Evolutionary conservation across 2,888 invertebrate species (phyloP).

Genomic region (Acleris literana): DNA sequence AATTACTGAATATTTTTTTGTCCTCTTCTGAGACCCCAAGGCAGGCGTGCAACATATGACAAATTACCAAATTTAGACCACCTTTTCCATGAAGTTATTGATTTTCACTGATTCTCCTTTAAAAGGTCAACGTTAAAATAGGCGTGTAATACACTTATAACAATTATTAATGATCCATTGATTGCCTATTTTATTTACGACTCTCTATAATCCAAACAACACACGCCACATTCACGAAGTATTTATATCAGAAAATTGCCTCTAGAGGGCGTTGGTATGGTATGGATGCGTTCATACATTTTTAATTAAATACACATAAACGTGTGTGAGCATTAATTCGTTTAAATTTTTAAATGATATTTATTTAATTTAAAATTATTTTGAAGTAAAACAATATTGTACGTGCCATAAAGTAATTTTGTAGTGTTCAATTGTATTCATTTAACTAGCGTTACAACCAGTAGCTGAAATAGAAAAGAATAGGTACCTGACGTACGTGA

Average conservation of each 20-base stretch:
- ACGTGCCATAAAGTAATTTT: too few relatives aligned
- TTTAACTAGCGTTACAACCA: neutral
- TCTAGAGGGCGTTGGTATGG: constrained; percentile 62
- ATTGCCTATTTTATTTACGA: constrained; percentile 81
- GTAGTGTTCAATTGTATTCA: too few relatives aligned
- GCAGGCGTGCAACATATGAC: constrained; percentile 82
- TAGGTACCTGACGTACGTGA: too few relatives aligned
- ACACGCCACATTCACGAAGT: constrained; percentile 84
- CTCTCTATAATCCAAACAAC: constrained; percentile 80
- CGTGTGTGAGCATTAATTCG: too few relatives aligned
- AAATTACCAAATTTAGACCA: constrained; percentile 72
- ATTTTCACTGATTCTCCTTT: constrained; percentile 51
- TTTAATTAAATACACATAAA: neutral
- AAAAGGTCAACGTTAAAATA: constrained; percentile 56
- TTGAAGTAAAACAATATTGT: too few relatives aligned
- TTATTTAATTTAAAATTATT: too few relatives aligned
- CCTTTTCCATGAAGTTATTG: constrained; percentile 53
- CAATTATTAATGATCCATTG: constrained; percentile 60
- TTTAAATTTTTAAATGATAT: too few relatives aligned
- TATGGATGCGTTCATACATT: constrained; percentile 24
- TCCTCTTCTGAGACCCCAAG: constrained; percentile 76
- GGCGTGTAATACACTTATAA: constrained; percentile 60
- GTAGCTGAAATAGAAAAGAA: neutral
- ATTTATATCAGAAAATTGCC: constrained; percentile 68
- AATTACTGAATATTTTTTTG: constrained; percentile 79